A percentile compares a stretch with the other conserved stretches of the same genome.
These are phyloP conservation scores for Pelochelys cantorii DNA, from an alignment of 2,797 vertebrate species.

Conservation along the genomic window DNA sequence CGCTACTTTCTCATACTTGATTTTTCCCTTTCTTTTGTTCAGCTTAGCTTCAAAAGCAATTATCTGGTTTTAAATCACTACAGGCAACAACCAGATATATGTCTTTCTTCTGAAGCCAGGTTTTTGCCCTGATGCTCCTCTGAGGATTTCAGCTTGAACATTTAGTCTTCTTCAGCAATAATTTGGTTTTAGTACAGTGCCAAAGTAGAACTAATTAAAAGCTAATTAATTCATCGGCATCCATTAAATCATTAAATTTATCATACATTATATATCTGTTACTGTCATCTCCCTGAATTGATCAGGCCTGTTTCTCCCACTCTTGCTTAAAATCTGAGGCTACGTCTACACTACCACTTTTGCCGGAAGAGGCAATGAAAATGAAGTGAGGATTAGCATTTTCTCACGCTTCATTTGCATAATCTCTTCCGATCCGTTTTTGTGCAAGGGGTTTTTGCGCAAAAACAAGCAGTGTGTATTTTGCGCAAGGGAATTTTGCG, in stretches of 20 bases:
- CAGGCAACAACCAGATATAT: not conserved
- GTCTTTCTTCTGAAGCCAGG: conserved; percentile 26
- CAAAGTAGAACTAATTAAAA: conserved; percentile 58
- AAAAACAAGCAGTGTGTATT: too few species aligned
- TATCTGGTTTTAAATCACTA: conserved; percentile 32
- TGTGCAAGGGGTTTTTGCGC: too few species aligned
- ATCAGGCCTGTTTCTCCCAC: not conserved
- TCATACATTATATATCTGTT: conserved; percentile 4
- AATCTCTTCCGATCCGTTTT: too few species aligned
- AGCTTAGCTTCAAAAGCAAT: conserved; percentile 47
- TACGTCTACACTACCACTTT: too few species aligned
- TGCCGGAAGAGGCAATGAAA: too few species aligned
- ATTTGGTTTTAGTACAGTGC: not conserved
- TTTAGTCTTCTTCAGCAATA: conserved; percentile 5
- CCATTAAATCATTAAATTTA: conserved; percentile 58
- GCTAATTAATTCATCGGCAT: conserved; percentile 57
- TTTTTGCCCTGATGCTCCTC: not conserved
- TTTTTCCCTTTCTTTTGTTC: conserved; percentile 27
- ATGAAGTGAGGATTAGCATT: too few species aligned
- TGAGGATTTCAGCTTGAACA: conserved; percentile 29
- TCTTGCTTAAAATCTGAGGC: conserved; percentile 38
- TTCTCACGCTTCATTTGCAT: too few species aligned
- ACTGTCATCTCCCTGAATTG: conserved; percentile 13
- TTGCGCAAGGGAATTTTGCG: too few species aligned
- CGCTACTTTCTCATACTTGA: conserved; percentile 1